Percentiles rank a stretch among this genome's conserved stretches.
Conservation (phyloP, 2,888 invertebrate species). For the Eristalinus sepulchralis region DNA sequence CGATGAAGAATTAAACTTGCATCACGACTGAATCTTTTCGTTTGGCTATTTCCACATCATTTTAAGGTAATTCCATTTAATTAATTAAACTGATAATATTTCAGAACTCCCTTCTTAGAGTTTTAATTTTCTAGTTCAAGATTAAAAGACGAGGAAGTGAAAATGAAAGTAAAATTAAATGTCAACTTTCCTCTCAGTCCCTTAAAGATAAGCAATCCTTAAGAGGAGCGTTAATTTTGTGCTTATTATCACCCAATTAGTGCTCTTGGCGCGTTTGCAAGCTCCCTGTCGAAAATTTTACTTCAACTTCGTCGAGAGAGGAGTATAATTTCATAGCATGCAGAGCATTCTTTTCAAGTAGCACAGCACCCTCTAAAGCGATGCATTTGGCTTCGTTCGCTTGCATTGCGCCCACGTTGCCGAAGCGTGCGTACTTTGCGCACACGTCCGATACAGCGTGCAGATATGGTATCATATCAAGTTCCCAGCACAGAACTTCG, state of each 20-base stretch:
- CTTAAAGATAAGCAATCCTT: not conserved
- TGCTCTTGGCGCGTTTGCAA: not conserved
- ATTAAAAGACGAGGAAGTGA: too few species aligned
- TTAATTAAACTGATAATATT: too few species aligned
- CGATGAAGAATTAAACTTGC: too few species aligned
- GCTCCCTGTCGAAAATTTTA: not conserved
- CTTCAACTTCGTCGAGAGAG: not conserved
- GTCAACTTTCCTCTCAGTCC: too few species aligned
- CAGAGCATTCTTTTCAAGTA: not conserved
- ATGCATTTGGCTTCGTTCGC: not conserved
- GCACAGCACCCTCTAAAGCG: not conserved
- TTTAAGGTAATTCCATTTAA: too few species aligned
- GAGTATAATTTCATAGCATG: not conserved
- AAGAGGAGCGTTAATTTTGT: not conserved
- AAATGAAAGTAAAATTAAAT: too few species aligned
- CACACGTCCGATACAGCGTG: not conserved
- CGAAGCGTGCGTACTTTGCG: not conserved
- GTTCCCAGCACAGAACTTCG: not conserved
- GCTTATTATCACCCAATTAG: not conserved
- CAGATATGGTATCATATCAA: not conserved
- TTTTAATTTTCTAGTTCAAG: too few species aligned
- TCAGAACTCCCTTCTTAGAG: too few species aligned
- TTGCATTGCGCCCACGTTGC: not conserved
- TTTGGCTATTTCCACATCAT: too few species aligned
- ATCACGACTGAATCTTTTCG: too few species aligned